Evolutionary conservation across 2,888 invertebrate species (phyloP).

Genomic region (Chymomyza procnemis): DNA sequence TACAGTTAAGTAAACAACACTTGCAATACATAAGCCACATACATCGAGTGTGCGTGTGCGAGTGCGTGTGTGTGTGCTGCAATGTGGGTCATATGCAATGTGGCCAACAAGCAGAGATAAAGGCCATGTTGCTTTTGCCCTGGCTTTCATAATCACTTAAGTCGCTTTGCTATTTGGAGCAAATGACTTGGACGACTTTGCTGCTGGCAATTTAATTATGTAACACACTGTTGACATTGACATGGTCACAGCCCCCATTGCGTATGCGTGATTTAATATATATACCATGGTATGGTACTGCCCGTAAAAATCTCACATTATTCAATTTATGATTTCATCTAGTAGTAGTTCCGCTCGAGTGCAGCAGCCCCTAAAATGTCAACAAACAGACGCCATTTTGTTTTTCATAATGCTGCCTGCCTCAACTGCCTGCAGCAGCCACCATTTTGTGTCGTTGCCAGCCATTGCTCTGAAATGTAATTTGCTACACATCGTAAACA

Average conservation of each 20-base stretch:
- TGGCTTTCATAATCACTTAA: conserved; percentile 53
- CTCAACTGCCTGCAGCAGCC: too few relatives aligned
- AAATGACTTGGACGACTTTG: conserved; percentile 31
- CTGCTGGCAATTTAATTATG: conserved; percentile 52
- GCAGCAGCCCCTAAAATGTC: background rate
- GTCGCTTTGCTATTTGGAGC: conserved; percentile 59
- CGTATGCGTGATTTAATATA: conserved; percentile 58
- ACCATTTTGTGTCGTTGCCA: background rate
- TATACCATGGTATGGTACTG: too few relatives aligned
- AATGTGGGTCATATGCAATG: conserved; percentile 46
- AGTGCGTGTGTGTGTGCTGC: background rate
- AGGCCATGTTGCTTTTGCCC: conserved; percentile 32
- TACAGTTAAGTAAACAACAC: conserved; percentile 14
- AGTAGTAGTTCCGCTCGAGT: conserved; percentile 25
- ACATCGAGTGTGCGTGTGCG: conserved; percentile 1
- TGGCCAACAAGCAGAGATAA: conserved; percentile 23
- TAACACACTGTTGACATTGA: conserved; percentile 61
- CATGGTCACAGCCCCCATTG: conserved; percentile 45
- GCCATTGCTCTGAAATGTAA: conserved; percentile 23
- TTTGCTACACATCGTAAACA: conserved; percentile 31
- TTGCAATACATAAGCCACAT: conserved; percentile 14
- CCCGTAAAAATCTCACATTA: conserved; percentile 38
- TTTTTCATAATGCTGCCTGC: conserved; percentile 1
- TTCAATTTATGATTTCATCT: conserved; percentile 53
- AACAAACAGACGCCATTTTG: background rate